These are phyloP conservation scores for Pomatorhinus ruficollis DNA, from an alignment of 2,113 vertebrate genomes.

Conservation along the genomic window DNA sequence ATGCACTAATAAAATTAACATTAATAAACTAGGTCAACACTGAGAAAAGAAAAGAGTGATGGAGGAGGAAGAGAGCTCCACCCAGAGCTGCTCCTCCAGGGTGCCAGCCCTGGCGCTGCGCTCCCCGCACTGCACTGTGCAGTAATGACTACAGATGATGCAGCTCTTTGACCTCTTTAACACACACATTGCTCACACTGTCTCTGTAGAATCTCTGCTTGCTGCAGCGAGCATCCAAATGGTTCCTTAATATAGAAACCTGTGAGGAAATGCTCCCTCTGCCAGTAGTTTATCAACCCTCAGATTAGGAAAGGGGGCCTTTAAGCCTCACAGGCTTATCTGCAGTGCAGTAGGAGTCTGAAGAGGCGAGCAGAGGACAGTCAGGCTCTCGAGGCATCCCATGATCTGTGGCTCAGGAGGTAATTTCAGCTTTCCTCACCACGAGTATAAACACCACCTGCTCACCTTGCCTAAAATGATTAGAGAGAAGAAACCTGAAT, in stretches of 20 bases:
- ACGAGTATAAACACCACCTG: background rate
- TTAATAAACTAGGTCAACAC: slow-evolving; percentile 56
- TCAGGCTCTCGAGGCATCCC: background rate
- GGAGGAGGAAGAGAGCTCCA: slow-evolving; percentile 28
- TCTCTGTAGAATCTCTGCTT: background rate
- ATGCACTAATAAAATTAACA: slow-evolving; percentile 58
- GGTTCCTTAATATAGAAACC: slow-evolving; percentile 8
- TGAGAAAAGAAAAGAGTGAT: background rate
- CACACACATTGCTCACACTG: slow-evolving; percentile 18
- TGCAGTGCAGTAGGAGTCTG: slow-evolving; percentile 36
- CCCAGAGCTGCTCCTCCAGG: slow-evolving; percentile 16
- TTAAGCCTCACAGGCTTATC: background rate
- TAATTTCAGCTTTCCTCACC: background rate
- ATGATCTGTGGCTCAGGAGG: background rate
- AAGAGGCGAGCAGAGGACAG: background rate
- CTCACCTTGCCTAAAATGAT: background rate
- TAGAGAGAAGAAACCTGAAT: background rate
- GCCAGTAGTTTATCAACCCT: background rate
- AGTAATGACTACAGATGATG: slow-evolving; percentile 32
- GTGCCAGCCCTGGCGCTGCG: background rate
- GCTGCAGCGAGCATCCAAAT: slow-evolving; percentile 14
- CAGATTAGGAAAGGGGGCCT: background rate
- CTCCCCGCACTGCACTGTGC: background rate
- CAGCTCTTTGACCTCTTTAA: slow-evolving; percentile 56
- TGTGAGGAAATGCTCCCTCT: slow-evolving; percentile 24